A percentile compares a stretch with the other conserved stretches of the same genome.
These are phyloP conservation scores for Chamaea fasciata DNA, from an alignment of 2,113 vertebrate species.

Conservation along the genomic window DNA sequence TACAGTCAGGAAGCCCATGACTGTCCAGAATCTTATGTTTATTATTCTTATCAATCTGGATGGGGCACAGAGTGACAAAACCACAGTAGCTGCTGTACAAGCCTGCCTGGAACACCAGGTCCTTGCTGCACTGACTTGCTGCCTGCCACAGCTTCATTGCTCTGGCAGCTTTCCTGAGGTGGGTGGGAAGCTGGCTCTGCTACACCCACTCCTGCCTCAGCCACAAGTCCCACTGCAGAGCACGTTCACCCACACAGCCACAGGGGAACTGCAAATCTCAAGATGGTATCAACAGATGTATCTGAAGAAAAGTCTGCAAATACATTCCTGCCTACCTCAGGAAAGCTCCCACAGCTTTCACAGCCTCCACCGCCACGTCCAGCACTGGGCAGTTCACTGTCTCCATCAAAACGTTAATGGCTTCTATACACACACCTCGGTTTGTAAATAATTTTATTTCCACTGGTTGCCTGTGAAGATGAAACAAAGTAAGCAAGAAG, in stretches of 20 bases:
- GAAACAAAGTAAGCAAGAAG: background rate
- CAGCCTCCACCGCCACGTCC: slow-evolving; percentile 80
- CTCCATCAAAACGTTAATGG: slow-evolving; percentile 72
- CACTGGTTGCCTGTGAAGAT: slow-evolving; percentile 79
- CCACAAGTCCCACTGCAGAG: slow-evolving; percentile 4
- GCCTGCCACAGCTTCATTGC: background rate
- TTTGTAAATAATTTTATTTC: slow-evolving; percentile 85
- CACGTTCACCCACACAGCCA: slow-evolving; percentile 9
- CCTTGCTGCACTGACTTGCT: background rate
- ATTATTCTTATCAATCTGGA: background rate
- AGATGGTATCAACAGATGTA: background rate
- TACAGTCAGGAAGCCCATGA: background rate
- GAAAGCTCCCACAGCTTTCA: slow-evolving; percentile 76
- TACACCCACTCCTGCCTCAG: background rate
- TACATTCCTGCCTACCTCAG: slow-evolving; percentile 76
- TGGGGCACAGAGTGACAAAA: background rate
- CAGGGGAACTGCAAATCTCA: background rate
- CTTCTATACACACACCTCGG: slow-evolving; percentile 72
- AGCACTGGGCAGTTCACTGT: slow-evolving; percentile 79
- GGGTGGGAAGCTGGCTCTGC: background rate
- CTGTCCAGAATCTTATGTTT: background rate
- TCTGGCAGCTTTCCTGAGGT: background rate
- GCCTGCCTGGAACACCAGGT: background rate
- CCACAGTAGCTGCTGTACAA: background rate
- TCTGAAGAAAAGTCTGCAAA: background rate